Percentiles rank a stretch among this genome's conserved stretches.
Conservation (phyloP, 2,797 vertebrate species). For the Remorina albescens region DNA sequence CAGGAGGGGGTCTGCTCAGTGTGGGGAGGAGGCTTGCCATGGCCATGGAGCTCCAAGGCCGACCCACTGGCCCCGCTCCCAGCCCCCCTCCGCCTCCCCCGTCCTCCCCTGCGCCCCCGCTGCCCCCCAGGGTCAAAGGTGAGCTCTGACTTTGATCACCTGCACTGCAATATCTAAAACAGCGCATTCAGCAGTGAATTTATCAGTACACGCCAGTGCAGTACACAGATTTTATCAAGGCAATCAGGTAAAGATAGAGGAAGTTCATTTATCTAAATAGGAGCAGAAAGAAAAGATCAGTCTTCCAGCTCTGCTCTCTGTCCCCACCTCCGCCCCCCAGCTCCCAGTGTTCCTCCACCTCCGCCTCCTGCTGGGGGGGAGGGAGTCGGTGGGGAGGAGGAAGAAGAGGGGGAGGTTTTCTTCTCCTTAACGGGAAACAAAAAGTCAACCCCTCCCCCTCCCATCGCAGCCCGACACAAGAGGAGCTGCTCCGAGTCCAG, state of each 20-base stretch:
- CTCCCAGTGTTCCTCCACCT: slow-evolving; percentile 71
- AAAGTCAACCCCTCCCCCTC: slow-evolving; percentile 78
- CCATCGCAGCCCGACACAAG: slow-evolving; percentile 84
- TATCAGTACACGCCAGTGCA: too few species aligned
- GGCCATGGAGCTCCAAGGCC: slow-evolving; percentile 73
- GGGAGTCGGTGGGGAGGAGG: slow-evolving; percentile 57
- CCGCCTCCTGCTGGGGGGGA: slow-evolving; percentile 68
- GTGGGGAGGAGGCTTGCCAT: slow-evolving; percentile 80
- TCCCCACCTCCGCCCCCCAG: slow-evolving; percentile 45
- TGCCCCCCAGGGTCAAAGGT: slow-evolving; percentile 85
- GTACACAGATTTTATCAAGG: not conserved
- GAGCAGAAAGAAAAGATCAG: not conserved
- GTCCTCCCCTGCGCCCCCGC: slow-evolving; percentile 82
- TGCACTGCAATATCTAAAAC: too few species aligned
- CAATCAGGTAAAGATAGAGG: not conserved
- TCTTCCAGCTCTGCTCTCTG: slow-evolving; percentile 4
- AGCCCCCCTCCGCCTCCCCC: slow-evolving; percentile 76
- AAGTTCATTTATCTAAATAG: not conserved
- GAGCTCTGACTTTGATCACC: slow-evolving; percentile 15
- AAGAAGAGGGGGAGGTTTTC: slow-evolving; percentile 71
- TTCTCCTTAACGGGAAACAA: slow-evolving; percentile 65
- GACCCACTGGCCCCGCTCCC: slow-evolving; percentile 44
- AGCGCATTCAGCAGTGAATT: too few species aligned
- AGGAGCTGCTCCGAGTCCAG: slow-evolving; percentile 85
- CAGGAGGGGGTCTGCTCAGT: slow-evolving; percentile 70